A percentile compares a stretch with the other conserved stretches of the same genome.
Conservation (phyloP, 2,797 vertebrate species). For the Crocodylus rhombifer region DNA sequence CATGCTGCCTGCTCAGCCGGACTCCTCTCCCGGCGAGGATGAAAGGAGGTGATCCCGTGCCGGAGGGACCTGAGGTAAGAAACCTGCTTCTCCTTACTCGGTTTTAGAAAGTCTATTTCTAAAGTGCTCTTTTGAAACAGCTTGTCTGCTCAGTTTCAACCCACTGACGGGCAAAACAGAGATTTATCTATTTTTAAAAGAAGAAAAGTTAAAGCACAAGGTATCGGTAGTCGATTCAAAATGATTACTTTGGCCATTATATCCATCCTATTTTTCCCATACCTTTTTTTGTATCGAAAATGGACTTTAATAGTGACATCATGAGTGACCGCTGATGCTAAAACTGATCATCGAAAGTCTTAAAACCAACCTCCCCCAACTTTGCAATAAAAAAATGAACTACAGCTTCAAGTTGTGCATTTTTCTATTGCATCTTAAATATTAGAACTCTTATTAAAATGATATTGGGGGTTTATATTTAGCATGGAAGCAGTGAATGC, state of each 20-base stretch:
- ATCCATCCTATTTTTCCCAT: slow-evolving; percentile 37
- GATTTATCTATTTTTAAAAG: slow-evolving; percentile 55
- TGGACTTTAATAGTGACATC: slow-evolving; percentile 73
- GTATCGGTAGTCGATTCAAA: slow-evolving; percentile 59
- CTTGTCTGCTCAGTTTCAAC: slow-evolving; percentile 52
- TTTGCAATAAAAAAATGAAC: slow-evolving; percentile 75
- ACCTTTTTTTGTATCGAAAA: slow-evolving; percentile 73
- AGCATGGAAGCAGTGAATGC: slow-evolving; percentile 82
- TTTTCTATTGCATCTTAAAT: slow-evolving; percentile 78
- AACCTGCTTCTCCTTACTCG: slow-evolving; percentile 67
- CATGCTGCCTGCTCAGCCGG: slow-evolving; percentile 75
- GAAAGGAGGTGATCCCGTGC: slow-evolving; percentile 74
- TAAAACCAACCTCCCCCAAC: slow-evolving; percentile 57
- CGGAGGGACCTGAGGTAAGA: slow-evolving; percentile 82
- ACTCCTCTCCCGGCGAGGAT: slow-evolving; percentile 80
- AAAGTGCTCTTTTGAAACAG: slow-evolving; percentile 66
- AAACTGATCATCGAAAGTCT: slow-evolving; percentile 69
- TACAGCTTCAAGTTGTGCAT: slow-evolving; percentile 71
- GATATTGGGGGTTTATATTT: slow-evolving; percentile 73
- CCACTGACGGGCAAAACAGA: slow-evolving; percentile 45
- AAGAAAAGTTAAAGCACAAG: slow-evolving; percentile 73
- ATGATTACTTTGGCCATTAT: slow-evolving; percentile 63
- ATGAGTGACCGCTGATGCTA: slow-evolving; percentile 68
- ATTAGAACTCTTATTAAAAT: slow-evolving; percentile 83
- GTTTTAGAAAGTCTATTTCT: slow-evolving; percentile 57